Evolutionary conservation across 2,113 vertebrate genomes (phyloP).

Genomic region (Azemiops feae): DNA sequence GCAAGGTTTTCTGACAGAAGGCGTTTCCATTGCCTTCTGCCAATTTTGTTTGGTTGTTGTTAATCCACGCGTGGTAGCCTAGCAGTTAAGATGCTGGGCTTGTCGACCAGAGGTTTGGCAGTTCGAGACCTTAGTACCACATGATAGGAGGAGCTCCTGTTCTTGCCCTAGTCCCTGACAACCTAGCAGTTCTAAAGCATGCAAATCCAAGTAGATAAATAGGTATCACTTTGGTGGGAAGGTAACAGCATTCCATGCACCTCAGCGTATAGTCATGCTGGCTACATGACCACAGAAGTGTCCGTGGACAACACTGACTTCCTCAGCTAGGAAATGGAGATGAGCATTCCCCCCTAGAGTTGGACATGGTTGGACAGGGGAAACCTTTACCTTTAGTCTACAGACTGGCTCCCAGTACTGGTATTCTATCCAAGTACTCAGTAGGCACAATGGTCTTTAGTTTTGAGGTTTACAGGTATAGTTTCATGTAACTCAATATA

Average conservation of each 20-base stretch:
- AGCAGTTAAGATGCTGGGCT: background rate
- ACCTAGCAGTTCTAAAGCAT: background rate
- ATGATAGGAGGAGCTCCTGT: background rate
- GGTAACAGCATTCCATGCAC: background rate
- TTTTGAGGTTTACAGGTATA: background rate
- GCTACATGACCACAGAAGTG: background rate
- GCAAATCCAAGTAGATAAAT: background rate
- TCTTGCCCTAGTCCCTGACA: background rate
- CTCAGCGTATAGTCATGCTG: background rate
- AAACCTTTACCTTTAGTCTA: background rate
- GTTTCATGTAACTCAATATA: background rate
- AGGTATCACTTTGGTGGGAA: background rate
- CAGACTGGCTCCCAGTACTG: background rate
- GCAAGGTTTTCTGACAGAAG: background rate
- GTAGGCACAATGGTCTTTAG: background rate
- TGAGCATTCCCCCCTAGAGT: background rate
- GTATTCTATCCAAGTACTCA: background rate
- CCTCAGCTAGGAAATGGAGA: background rate
- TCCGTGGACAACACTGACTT: background rate
- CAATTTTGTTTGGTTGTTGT: background rate
- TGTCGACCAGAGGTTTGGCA: background rate
- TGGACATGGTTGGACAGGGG: no score
- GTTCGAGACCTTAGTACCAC: background rate
- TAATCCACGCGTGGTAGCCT: rapidly evolving
- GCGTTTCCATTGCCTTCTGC: background rate